A percentile compares a stretch with the other conserved stretches of the same genome.
Conservation (phyloP, 2,113 vertebrate genomes). For the Brachyistius frenatus region DNA sequence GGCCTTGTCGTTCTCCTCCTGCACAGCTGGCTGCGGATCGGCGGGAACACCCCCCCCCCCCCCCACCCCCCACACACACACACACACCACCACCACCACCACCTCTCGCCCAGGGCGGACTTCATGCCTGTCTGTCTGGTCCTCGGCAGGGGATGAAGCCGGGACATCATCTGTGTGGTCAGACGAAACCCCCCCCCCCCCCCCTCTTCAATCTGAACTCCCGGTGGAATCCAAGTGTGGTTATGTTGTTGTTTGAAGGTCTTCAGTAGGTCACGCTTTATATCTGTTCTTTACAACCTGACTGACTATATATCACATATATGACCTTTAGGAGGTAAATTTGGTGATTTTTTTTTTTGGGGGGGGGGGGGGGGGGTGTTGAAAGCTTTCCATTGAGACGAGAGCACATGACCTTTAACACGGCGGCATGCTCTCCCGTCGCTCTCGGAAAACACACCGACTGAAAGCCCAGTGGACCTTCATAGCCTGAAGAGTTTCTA, state of each 20-base stretch:
- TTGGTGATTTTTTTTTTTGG: background rate
- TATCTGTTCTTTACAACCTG: too few species aligned
- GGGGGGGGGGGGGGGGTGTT: background rate
- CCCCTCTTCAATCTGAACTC: conserved; percentile 45
- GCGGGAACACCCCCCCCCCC: conserved; percentile 23
- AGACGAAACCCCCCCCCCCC: background rate
- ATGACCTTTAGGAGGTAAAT: background rate
- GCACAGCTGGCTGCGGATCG: conserved; percentile 67
- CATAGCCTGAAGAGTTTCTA: conserved; percentile 69
- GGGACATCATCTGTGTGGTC: conserved; percentile 42
- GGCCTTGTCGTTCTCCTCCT: conserved; percentile 18
- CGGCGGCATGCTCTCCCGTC: conserved; percentile 6
- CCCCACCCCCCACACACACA: background rate
- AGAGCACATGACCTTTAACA: conserved; percentile 61
- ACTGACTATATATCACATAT: background rate
- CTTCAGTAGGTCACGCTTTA: too few species aligned
- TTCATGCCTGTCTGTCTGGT: conserved; percentile 25
- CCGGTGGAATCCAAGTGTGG: conserved; percentile 21
- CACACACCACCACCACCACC: conserved; percentile 19
- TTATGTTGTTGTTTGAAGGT: conserved; percentile 1
- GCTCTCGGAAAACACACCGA: conserved; percentile 47
- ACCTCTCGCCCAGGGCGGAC: background rate
- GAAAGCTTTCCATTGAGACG: conserved; percentile 14
- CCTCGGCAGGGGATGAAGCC: conserved; percentile 29
- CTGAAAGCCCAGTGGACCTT: conserved; percentile 57